These are phyloP conservation scores for Agapornis roseicollis DNA, from an alignment of 2,113 vertebrate species.

Conservation along the genomic window DNA sequence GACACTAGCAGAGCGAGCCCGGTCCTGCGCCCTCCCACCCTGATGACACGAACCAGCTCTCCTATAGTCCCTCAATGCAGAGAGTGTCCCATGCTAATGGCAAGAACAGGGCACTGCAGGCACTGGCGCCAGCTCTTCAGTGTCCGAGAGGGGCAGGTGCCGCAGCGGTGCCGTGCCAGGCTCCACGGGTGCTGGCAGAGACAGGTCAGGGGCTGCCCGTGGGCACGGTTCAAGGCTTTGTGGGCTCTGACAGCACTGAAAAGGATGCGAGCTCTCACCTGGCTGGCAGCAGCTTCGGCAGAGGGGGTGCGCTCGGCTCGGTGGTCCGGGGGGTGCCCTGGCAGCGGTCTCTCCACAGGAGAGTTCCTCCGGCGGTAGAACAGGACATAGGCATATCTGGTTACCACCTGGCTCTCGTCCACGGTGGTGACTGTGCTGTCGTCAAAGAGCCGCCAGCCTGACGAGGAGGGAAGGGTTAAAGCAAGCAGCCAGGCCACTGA, in stretches of 20 bases:
- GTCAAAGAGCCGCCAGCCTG: conserved; percentile 97
- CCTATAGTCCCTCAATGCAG: neutral
- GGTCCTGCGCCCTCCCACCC: neutral
- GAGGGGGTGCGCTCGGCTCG: conserved; percentile 66
- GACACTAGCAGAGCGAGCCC: fast-evolving
- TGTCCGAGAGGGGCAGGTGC: neutral
- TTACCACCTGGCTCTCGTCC: conserved; percentile 97
- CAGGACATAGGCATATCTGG: conserved; percentile 94
- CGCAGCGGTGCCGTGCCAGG: neutral
- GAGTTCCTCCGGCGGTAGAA: conserved; percentile 97
- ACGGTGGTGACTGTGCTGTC: conserved; percentile 97
- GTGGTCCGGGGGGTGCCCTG: conserved; percentile 73
- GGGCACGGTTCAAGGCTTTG: neutral
- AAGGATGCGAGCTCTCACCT: conserved; percentile 80
- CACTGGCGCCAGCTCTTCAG: fast-evolving
- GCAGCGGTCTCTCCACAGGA: conserved; percentile 91
- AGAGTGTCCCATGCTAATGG: neutral
- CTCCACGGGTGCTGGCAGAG: neutral
- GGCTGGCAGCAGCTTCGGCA: conserved; percentile 85
- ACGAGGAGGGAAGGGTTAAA: conserved; percentile 2
- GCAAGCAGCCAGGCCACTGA: fast-evolving
- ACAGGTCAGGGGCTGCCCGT: fast-evolving
- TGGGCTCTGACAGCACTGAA: neutral
- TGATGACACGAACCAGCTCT: neutral
- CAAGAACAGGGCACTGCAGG: neutral